These are phyloP conservation scores for Columbina picui DNA, from an alignment of 2,113 vertebrate genomes.

Conservation along the genomic window DNA sequence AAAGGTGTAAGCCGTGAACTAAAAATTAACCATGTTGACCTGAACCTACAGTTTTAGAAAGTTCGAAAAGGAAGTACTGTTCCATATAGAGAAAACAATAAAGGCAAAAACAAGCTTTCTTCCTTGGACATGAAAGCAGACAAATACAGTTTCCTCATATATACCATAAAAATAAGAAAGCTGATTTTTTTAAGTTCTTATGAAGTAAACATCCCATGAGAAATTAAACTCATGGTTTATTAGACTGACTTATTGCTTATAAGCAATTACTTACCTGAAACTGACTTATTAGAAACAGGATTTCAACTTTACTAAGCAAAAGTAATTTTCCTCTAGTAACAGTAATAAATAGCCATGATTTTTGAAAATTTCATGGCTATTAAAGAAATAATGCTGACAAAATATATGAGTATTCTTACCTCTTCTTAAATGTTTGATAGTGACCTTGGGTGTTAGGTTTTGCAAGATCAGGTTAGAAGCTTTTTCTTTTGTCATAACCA, in stretches of 20 bases:
- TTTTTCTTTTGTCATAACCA: not conserved
- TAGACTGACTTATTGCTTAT: too few species aligned
- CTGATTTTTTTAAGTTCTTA: not conserved
- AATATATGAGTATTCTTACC: not conserved
- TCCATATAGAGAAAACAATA: not conserved
- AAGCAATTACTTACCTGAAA: too few species aligned
- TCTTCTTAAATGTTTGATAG: not conserved
- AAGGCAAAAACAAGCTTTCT: not conserved
- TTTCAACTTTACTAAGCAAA: not conserved
- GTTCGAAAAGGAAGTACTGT: not conserved
- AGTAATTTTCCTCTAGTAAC: not conserved
- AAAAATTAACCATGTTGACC: not conserved
- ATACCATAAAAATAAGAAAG: not conserved
- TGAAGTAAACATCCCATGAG: not conserved
- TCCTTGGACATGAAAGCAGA: not conserved
- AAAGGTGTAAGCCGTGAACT: not conserved
- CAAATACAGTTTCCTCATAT: not conserved
- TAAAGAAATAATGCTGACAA: not conserved
- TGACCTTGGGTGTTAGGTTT: not conserved
- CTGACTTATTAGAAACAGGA: not conserved
- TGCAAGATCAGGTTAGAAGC: not conserved
- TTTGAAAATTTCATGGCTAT: not conserved
- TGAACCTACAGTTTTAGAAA: not conserved
- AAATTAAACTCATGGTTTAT: not conserved
- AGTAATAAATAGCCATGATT: not conserved